Percentiles rank a stretch among this genome's conserved stretches.
These are phyloP conservation scores for Buphagus erythrorhynchus DNA, from an alignment of 2,797 vertebrate species.

Conservation along the genomic window DNA sequence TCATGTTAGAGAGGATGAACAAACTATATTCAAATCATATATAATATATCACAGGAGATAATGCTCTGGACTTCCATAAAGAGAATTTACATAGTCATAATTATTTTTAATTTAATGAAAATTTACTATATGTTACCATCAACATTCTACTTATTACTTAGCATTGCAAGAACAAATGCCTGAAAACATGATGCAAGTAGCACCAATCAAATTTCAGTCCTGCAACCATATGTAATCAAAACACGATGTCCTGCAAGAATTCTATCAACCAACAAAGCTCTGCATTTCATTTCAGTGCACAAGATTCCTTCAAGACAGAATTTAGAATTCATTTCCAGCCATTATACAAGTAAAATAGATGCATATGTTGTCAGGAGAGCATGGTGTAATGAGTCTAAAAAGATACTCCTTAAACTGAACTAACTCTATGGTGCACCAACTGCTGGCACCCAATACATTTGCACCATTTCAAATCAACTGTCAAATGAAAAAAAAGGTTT, in stretches of 20 bases:
- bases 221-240: background rate
- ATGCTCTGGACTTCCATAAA: background rate
- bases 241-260: background rate
- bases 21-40: accelerated
- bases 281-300: background rate
- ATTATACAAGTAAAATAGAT: background rate
- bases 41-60: background rate
- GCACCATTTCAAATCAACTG: background rate
- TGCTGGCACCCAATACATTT: background rate
- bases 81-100: background rate
- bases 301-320: background rate
- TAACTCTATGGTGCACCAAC: background rate
- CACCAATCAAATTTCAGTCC: background rate
- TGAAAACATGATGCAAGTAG: background rate
- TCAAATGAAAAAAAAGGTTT: background rate
- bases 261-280: background rate
- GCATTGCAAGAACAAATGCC: background rate
- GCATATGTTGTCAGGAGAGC: background rate
- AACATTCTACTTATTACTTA: background rate
- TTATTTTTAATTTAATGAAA: background rate
- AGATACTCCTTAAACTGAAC: background rate
- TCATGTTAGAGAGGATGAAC: background rate
- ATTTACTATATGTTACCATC: background rate
- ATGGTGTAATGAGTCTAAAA: background rate
- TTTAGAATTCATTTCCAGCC: background rate